These are phyloP conservation scores for Lasioglossum vierecki DNA, from an alignment of 2,888 invertebrate genomes.

Conservation along the genomic window DNA sequence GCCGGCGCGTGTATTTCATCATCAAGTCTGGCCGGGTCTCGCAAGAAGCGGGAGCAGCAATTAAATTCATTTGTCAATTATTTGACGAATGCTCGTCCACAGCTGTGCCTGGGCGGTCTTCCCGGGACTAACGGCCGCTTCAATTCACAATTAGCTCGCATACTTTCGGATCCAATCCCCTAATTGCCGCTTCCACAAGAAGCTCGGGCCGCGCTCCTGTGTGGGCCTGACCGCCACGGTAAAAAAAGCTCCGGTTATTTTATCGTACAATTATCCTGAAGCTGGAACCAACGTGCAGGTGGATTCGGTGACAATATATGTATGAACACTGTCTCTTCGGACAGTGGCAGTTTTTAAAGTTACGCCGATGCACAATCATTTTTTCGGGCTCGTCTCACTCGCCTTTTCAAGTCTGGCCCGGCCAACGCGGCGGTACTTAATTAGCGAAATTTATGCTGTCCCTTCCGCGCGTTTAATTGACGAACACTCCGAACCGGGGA, in stretches of 20 bases:
- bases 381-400: neutral
- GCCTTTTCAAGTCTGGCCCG: neutral
- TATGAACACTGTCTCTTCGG: neutral
- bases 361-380: neutral
- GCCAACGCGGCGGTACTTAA: slow-evolving; percentile 48
- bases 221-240: slow-evolving; percentile 47
- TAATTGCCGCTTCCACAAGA: slow-evolving; percentile 72
- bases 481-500: neutral
- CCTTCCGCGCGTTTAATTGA: neutral
- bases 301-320: slow-evolving; percentile 53
- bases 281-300: slow-evolving; percentile 32
- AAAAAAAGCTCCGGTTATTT: slow-evolving; percentile 63
- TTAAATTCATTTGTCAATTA: slow-evolving; percentile 82
- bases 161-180: slow-evolving; percentile 69
- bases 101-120: slow-evolving; percentile 56
- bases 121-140: slow-evolving; percentile 60
- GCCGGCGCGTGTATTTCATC: slow-evolving; percentile 67
- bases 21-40: slow-evolving; percentile 2
- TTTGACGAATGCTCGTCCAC: slow-evolving; percentile 75
- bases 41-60: slow-evolving; percentile 75
- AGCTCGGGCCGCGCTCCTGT: slow-evolving; percentile 47
- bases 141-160: slow-evolving; percentile 77
- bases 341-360: slow-evolving; percentile 1
- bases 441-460: slow-evolving; percentile 39
- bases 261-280: slow-evolving; percentile 60